Percentiles rank a stretch among this genome's conserved stretches.
Conservation (phyloP, 2,113 vertebrate genomes). For the Tragelaphus scriptus region DNA sequence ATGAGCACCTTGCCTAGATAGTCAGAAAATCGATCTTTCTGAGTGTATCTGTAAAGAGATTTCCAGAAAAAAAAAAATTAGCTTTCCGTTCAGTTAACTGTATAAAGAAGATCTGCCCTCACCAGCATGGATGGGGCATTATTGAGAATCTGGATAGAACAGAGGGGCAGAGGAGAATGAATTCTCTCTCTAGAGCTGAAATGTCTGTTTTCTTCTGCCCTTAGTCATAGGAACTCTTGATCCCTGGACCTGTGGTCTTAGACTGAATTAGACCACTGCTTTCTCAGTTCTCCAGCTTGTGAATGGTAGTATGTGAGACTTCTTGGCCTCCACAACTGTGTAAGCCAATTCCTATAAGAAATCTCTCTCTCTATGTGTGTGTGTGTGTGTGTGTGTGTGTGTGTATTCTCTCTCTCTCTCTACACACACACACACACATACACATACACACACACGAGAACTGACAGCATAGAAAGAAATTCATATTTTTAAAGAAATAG, state of each 20-base stretch:
- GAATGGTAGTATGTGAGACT: background rate
- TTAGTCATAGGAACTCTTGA: background rate
- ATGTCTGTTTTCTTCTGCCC: background rate
- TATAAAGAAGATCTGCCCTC: background rate
- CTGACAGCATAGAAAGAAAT: background rate
- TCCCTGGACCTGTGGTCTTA: background rate
- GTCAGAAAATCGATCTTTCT: background rate
- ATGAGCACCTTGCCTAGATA: background rate
- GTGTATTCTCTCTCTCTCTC: too few species aligned
- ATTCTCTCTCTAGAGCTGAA: background rate
- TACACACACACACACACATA: rapidly evolving
- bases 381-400: background rate
- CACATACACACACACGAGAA: background rate
- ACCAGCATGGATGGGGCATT: background rate
- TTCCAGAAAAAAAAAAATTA: background rate
- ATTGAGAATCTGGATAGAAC: background rate
- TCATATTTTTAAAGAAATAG: background rate
- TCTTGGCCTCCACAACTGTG: background rate
- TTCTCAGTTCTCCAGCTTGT: background rate
- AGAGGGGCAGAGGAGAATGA: background rate
- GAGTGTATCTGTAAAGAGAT: background rate
- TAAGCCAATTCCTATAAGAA: background rate
- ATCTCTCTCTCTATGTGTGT: background rate
- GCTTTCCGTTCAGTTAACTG: background rate
- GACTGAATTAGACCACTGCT: background rate